Evolutionary conservation across 2,888 invertebrate species (phyloP), one percentile per base, ranked within the genome.

Genomic region (Actias luna): DNA sequence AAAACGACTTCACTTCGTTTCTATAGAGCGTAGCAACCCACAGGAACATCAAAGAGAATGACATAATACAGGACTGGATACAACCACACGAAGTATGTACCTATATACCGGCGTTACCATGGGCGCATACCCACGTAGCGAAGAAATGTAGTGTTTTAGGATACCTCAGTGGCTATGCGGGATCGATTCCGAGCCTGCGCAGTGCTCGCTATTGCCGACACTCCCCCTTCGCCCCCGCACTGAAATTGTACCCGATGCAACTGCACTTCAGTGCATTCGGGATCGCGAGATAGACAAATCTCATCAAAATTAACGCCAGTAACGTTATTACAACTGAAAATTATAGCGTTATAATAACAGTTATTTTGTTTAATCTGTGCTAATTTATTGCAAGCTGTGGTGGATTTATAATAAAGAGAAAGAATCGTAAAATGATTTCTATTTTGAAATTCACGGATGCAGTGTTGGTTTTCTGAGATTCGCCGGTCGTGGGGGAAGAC

Each of bases 111-210:
- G 71, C 71, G 67, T 68, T 70, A 66, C 70, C 73, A 62, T 59
- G 59, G 67, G 68, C 74, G 71, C 65, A 70, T 68, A 69, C 66
- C 68, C 69, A 71, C 73, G 73, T 72, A 75, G 71, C 69, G 62
- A 70, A 76, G 78, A 74, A 75, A 78, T 75, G 74, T 77, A 76
- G 75, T 75, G 73, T 71, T 74, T 80, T 75, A 83, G 85, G 83
- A 85, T 83, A 88, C 87, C 85, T 85, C 83, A 78, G 74, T 75
- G 75, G 80, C 79, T 82, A 83, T 73, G 83, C 82, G 82, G 84
- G 92, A 92, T 93, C 93, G 93, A 93, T 93, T 75, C 64, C 83
- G 77, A 71, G 87, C 92, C 87, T 90, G 92, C 93, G 93, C 92
- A 81, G 50, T 73, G 36, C 46, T 58, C 14, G 33, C 63, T 75